A percentile compares a stretch with the other conserved stretches of the same genome.
Conservation (phyloP, 2,113 vertebrate species). For the Sorex araneus region DNA sequence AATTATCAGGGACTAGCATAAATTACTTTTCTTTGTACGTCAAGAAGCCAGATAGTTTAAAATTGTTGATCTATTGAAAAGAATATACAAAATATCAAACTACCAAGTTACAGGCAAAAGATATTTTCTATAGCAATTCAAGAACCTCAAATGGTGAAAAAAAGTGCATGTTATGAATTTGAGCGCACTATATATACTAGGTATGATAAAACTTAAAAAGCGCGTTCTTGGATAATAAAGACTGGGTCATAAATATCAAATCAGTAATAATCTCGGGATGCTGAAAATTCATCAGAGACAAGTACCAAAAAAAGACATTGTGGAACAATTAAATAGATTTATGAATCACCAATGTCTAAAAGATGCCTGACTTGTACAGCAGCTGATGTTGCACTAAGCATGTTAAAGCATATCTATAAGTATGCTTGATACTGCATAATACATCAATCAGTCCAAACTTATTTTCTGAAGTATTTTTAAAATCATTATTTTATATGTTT, state of each 20-base stretch:
- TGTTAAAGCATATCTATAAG: not conserved
- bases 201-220: not conserved
- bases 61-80: conserved; percentile 55
- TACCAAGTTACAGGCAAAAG: conserved; percentile 31
- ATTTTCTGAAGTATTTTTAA: not conserved
- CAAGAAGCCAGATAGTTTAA: conserved; percentile 50
- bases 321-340: conserved; percentile 1
- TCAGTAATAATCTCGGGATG: conserved; percentile 79
- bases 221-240: not conserved
- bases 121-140: conserved; percentile 31
- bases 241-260: not conserved
- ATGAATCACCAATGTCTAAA: conserved; percentile 31
- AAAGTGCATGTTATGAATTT: too few relatives aligned
- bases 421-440: not conserved
- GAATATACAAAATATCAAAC: conserved; percentile 35
- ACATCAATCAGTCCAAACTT: not conserved
- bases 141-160: not conserved
- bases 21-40: conserved; percentile 50
- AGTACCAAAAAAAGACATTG: not conserved
- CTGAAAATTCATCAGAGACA: conserved; percentile 54
- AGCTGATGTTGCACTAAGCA: not conserved
- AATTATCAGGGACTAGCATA: conserved; percentile 17
- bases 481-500: not conserved
- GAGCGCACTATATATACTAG: not conserved
- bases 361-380: not conserved